Conservation (phyloP, 1,140 invertebrate species). For the Leptopilina clavipes region DNA sequence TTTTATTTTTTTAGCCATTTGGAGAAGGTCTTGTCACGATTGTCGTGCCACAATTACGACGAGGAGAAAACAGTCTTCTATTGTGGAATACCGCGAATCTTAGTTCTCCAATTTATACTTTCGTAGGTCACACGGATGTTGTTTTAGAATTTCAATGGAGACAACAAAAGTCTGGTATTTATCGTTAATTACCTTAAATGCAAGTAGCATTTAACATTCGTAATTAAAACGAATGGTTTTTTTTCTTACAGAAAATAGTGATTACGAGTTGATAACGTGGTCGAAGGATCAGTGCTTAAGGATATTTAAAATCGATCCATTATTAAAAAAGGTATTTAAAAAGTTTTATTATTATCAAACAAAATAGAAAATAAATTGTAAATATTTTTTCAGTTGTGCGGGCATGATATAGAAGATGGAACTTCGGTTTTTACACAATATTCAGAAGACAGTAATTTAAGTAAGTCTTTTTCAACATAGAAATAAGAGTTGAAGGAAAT, state of each 20-base stretch:
- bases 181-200: not conserved
- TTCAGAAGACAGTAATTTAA: slow-evolving; percentile 68
- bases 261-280: slow-evolving; percentile 96
- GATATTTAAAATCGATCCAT: slow-evolving; percentile 91
- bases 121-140: slow-evolving; percentile 94
- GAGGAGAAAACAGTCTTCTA: slow-evolving; percentile 88
- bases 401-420: slow-evolving; percentile 68
- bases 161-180: slow-evolving; percentile 76
- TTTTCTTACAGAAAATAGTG: slow-evolving; percentile 74
- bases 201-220: not conserved
- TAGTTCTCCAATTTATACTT: slow-evolving; percentile 86
- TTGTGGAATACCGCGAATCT: slow-evolving; percentile 87
- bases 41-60: slow-evolving; percentile 86
- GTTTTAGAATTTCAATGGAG: slow-evolving; percentile 97
- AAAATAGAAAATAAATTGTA: slow-evolving; percentile 37
- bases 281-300: slow-evolving; percentile 94
- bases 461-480: slow-evolving; percentile 52
- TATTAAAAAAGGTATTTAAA: slow-evolving; percentile 81
- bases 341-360: slow-evolving; percentile 32
- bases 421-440: slow-evolving; percentile 69
- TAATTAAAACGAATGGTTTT: not conserved
- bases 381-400: slow-evolving; percentile 63
- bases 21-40: slow-evolving; percentile 93
- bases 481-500: slow-evolving; percentile 31
- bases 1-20: slow-evolving; percentile 84